Evolutionary conservation across 2,888 invertebrate genomes (phyloP).

Genomic region (Cataglyphis rosenhaueri): DNA sequence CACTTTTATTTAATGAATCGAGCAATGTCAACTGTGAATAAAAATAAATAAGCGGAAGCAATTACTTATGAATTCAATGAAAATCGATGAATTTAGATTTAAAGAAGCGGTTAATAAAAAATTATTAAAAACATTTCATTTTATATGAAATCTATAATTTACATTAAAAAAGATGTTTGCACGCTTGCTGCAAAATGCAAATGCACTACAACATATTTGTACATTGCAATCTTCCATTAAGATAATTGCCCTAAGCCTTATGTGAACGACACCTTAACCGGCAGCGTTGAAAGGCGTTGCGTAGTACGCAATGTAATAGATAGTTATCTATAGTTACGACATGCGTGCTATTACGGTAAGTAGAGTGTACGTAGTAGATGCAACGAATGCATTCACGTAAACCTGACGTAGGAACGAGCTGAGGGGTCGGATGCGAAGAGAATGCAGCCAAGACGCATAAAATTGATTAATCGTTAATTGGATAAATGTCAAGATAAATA

Average conservation of each 20-base stretch:
- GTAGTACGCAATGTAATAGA: slow-evolving; percentile 65
- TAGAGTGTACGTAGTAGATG: slow-evolving; percentile 49
- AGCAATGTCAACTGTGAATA: background rate
- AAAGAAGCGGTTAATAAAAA: background rate
- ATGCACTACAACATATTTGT: background rate
- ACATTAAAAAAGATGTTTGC: background rate
- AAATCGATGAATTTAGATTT: background rate
- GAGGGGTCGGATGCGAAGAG: slow-evolving; percentile 34
- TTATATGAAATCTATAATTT: background rate
- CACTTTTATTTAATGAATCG: background rate
- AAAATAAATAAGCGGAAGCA: background rate
- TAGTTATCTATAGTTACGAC: slow-evolving; percentile 68
- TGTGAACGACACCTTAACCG: slow-evolving; percentile 20
- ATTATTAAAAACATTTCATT: background rate
- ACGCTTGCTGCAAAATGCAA: background rate
- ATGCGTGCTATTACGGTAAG: slow-evolving; percentile 62
- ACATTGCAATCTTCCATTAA: background rate
- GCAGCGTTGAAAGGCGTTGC: slow-evolving; percentile 45
- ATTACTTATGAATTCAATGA: background rate
- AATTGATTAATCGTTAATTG: background rate
- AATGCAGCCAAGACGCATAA: slow-evolving; percentile 17
- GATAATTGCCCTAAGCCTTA: slow-evolving; percentile 7
- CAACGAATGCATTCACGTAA: slow-evolving; percentile 49
- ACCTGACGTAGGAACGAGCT: slow-evolving; percentile 23
- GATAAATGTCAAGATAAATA: background rate